Base-by-base conservation (phyloP, 1,140 invertebrate genomes). In the Meloidogyne chitwoodi region DNA sequence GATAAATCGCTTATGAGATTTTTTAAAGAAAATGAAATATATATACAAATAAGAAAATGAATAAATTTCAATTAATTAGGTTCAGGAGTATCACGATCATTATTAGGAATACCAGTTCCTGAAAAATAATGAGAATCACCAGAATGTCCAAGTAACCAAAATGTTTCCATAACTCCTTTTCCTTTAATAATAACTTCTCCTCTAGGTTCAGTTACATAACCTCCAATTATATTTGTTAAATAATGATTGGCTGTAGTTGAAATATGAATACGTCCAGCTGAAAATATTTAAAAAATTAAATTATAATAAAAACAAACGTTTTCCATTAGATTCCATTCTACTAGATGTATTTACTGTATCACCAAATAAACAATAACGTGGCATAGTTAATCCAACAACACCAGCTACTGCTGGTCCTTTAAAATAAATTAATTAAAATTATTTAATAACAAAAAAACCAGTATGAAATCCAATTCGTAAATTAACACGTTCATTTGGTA, bases 321-420 rank as follows among this genome's bases (percentile, higher is more conserved):
- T 85, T 61, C 81, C 80, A 73, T 83, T 89, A 34, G 87, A 88
- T 88, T 96, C 93, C 93, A 96, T 94, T 80, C 94, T 90, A 0
- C 92, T 92, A 0, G 94, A 93, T 14, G 93, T 95, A 87, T 96
- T 96, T 16, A 96, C 93, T 0, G 93, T 94, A 88, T 96, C 94
- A 0, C 94, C 94, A 88, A 96, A 96, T 16, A 88, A 66, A 80
- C 88, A 89, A 77, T 89, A 88, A 16, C 88, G 69, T 19, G 88
- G 88, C 87, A 89, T 88, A 27, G 86, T 86, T 19, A 87, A 66
- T 12, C 88, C 88, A 16, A 89, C 87, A 44, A 88, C 22, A 41
- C 12, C 61, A 10, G 5, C 56, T 63, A 27, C 62, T 26, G 62
- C 62, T 24, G 62, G 62, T 64, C 62, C 62, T 64, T 24, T 64